Percentiles rank a stretch among this genome's conserved stretches.
Conservation (phyloP, 2,888 invertebrate genomes). For the Cactoblastis cactorum region DNA sequence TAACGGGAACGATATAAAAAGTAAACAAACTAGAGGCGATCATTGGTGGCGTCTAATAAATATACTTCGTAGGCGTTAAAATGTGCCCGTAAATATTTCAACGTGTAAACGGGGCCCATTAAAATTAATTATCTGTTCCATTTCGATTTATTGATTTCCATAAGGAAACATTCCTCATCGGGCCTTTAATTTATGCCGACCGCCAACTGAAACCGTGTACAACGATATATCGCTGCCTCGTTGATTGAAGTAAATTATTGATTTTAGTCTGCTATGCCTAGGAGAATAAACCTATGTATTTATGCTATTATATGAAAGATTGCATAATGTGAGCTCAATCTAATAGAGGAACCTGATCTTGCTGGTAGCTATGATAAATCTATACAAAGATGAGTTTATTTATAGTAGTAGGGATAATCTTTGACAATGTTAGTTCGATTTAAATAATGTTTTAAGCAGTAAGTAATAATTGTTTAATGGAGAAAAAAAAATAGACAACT, state of each 20-base stretch:
- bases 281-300: too few species aligned
- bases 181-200: constrained; percentile 27
- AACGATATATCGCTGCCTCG: constrained; percentile 16
- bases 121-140: constrained; percentile 59
- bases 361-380: too few species aligned
- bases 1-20: constrained; percentile 17
- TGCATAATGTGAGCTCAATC: too few species aligned
- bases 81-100: constrained; percentile 49
- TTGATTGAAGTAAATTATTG: constrained; percentile 17
- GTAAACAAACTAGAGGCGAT: constrained; percentile 20
- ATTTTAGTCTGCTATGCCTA: neutral
- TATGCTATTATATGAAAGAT: too few species aligned
- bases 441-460: too few species aligned
- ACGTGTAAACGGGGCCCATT: constrained; percentile 50
- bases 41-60: constrained; percentile 40
- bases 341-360: too few species aligned
- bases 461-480: too few species aligned
- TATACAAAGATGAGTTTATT: too few species aligned
- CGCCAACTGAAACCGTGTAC: neutral
- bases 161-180: constrained; percentile 36
- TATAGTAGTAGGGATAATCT: too few species aligned
- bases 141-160: constrained; percentile 61
- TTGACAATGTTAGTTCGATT: too few species aligned
- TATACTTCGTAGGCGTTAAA: constrained; percentile 49
- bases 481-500: too few species aligned